phyloP scores from a whole-genome alignment of 1,140 invertebrate species.

The Camponotus floridanus region DNA sequence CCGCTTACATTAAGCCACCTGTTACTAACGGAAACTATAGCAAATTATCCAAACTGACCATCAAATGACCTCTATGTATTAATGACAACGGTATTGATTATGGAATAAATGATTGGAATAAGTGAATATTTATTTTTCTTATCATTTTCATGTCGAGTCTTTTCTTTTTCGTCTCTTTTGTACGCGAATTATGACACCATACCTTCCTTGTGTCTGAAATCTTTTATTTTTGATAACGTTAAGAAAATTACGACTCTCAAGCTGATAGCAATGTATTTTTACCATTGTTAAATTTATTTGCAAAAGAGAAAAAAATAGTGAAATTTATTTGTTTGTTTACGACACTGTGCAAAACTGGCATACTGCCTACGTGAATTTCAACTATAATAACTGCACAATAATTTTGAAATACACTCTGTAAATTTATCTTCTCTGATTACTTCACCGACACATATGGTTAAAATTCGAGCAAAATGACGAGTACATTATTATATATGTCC shows the following conservation, averaged over 20 bases:
- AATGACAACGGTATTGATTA: conserved; percentile 12
- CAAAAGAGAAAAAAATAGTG: conserved; percentile 22
- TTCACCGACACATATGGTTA: conserved; percentile 31
- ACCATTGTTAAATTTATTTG: conserved; percentile 46
- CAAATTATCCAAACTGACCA: conserved; percentile 11
- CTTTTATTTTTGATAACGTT: conserved; percentile 6
- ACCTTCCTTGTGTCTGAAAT: background rate
- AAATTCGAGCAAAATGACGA: conserved; percentile 52
- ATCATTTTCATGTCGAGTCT: background rate
- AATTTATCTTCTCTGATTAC: conserved; percentile 60
- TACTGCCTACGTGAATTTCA: conserved; percentile 19
- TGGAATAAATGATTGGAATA: background rate
- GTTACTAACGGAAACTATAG: conserved; percentile 31
- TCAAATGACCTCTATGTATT: background rate
- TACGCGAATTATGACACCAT: background rate
- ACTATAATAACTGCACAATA: conserved; percentile 5
- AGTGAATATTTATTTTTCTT: background rate
- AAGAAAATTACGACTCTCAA: conserved; percentile 22
- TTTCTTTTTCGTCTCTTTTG: background rate
- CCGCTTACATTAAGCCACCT: conserved; percentile 47
- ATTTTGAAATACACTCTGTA: conserved; percentile 48
- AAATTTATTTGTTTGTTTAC: conserved; percentile 64
- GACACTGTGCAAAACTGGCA: conserved; percentile 49
- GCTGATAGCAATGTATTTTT: conserved; percentile 40
- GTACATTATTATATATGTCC: conserved; percentile 48